These are phyloP conservation scores for Apostichopus leukothele DNA, from an alignment of 53 echinoderm and acorn worm species.

Conservation along the genomic window DNA sequence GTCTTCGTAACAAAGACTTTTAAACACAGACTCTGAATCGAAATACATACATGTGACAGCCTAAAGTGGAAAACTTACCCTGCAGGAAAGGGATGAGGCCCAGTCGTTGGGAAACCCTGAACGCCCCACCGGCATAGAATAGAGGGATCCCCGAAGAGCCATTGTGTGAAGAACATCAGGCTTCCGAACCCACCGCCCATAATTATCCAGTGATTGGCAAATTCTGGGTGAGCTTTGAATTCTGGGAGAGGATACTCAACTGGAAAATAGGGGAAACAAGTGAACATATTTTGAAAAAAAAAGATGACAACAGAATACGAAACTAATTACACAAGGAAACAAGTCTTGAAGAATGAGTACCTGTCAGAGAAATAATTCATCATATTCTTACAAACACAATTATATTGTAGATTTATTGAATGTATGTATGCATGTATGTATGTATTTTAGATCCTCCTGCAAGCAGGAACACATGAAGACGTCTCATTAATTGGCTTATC, in stretches of 20 bases:
- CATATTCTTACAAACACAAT: too few species aligned
- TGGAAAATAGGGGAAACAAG: constrained; percentile 1
- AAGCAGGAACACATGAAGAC: too few species aligned
- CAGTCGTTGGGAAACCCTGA: constrained; percentile 67
- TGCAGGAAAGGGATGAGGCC: constrained; percentile 81
- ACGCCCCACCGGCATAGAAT: constrained; percentile 79
- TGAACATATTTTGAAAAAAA: neutral
- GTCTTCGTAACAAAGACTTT: too few species aligned
- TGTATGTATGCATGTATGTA: too few species aligned
- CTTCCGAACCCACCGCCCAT: constrained; percentile 87
- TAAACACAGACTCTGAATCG: too few species aligned
- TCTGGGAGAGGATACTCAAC: constrained; percentile 75
- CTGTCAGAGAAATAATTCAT: neutral
- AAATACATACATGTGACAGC: too few species aligned
- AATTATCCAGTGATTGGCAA: constrained; percentile 58
- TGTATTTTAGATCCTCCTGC: too few species aligned
- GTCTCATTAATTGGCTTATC: too few species aligned
- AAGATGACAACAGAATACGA: neutral
- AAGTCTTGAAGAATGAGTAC: neutral
- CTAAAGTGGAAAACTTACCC: constrained; percentile 57
- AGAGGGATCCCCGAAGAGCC: constrained; percentile 86
- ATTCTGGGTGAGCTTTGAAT: constrained; percentile 56
- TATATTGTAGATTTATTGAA: too few species aligned
- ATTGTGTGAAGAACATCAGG: constrained; percentile 83
- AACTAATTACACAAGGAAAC: too few species aligned